phyloP scores from a whole-genome alignment of 2,888 invertebrate species.

The Macaria liturata region DNA sequence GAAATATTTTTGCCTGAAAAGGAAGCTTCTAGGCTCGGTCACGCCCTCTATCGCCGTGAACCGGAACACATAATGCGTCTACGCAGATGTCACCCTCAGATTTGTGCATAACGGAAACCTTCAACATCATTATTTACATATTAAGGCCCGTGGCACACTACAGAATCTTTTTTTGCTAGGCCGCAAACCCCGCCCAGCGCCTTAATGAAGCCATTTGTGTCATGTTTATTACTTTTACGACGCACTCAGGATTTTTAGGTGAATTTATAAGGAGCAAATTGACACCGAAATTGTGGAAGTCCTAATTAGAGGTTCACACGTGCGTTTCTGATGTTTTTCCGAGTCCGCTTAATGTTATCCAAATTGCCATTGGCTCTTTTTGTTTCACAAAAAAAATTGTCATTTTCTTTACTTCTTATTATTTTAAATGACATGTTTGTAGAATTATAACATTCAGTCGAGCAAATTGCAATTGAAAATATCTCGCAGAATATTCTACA shows the following conservation, averaged over 20 bases:
- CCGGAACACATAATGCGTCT: conserved; percentile 61
- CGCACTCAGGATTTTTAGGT: conserved; percentile 73
- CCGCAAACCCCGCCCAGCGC: conserved; percentile 65
- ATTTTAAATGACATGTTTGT: conserved; percentile 3
- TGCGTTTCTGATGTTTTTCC: conserved; percentile 43
- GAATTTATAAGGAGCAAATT: conserved; percentile 79
- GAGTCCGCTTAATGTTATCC: conserved; percentile 11
- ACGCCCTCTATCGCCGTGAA: conserved; percentile 52
- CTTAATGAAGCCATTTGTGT: conserved; percentile 81
- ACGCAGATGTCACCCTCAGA: conserved; percentile 65
- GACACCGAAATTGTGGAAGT: conserved; percentile 65
- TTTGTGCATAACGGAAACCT: conserved; percentile 72
- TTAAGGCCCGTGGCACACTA: conserved; percentile 65
- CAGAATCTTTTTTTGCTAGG: conserved; percentile 71
- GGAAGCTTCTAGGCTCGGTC: conserved; percentile 23
- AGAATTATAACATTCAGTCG: conserved; percentile 1
- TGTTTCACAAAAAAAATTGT: conserved; percentile 13
- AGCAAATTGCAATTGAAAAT: conserved; percentile 2
- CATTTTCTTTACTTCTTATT: conserved; percentile 1
- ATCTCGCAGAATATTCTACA: conserved; percentile 1
- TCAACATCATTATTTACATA: conserved; percentile 76
- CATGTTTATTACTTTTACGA: conserved; percentile 80
- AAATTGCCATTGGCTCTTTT: conserved; percentile 10
- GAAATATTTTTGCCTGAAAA: neutral
- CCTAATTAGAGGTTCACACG: conserved; percentile 65